Evolutionary conservation across 2,113 vertebrate genomes (phyloP), one percentile per base, ranked within the genome.

Genomic region (Austrofundulus limnaeus): DNA sequence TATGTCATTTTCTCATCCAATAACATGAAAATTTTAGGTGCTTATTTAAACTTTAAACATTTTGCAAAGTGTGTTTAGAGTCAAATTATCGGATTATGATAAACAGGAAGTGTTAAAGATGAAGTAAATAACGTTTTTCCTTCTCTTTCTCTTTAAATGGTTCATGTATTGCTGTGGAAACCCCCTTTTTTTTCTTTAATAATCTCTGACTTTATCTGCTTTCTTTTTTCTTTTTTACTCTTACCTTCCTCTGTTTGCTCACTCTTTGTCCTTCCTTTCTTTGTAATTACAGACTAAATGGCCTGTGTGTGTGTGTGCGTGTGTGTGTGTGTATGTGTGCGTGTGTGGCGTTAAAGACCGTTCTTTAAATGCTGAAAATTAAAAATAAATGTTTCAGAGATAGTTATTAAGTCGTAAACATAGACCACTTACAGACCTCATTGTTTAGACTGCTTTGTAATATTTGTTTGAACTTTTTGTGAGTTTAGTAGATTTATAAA

Each of bases 131-230:
- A 43, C 56, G 3, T 46, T 68, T 25, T 51, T 9, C 12, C 23
- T 2, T 38, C 10, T 16, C 16, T 70, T 5, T 25, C 48, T 65
- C 25, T 66, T 2, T 39, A 52, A 65, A 0, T 46, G 51, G 58
- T 62, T 54, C 0, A 9, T 17, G 10, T 24, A 11, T 52, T 53
- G 16, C 14, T 47, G 48, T 66, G 67, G 67, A 79, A 79, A 47
- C 39, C 80, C 68, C 64, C 65, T 10, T 56, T 4, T 16, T 45
- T 67, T 19, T 54, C 24, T 45, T 17, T 20, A 28, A 7, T 60
- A 56, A 53, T 51, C 24, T 56, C 45, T 45, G 11, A 25, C 57
- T 25, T 47, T 15, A 25, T 38, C 54, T 58, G n/a, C 20, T 43
- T n/a, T 5, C 28, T 56, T 19, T 20, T 11, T 61, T 19, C 61